A percentile compares a stretch with the other conserved stretches of the same genome.
phyloP scores from a whole-genome alignment of 2,888 invertebrate genomes.

The Drosophila anomelani region DNA sequence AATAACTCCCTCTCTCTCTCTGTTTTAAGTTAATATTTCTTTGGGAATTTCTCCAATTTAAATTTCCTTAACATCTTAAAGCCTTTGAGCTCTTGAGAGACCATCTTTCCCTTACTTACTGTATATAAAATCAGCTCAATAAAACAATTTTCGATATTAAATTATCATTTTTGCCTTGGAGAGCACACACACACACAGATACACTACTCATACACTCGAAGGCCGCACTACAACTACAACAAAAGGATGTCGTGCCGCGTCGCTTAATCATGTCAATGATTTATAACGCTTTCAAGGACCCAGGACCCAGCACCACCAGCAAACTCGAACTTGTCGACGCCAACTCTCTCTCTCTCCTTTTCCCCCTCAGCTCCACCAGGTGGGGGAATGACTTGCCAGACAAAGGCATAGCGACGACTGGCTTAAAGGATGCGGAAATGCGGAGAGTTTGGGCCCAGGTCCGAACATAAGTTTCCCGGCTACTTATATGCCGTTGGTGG shows the following conservation, averaged over 20 bases:
- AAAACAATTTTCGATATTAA: conserved; percentile 79
- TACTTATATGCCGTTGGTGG: conserved; percentile 64
- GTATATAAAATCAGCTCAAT: conserved; percentile 63
- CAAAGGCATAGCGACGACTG: conserved; percentile 52
- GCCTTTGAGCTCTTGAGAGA: not conserved
- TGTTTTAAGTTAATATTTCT: not conserved
- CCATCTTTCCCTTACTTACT: conserved; percentile 19
- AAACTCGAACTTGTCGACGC: conserved; percentile 78
- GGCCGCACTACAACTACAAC: conserved; percentile 52
- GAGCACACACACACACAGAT: conserved; percentile 9
- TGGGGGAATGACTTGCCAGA: conserved; percentile 71
- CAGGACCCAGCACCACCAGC: conserved; percentile 67
- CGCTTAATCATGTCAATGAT: conserved; percentile 82
- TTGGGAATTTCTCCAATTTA: not conserved
- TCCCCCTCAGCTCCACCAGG: conserved; percentile 29
- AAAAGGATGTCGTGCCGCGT: conserved; percentile 77
- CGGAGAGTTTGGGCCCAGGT: conserved; percentile 48
- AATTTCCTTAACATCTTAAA: not conserved
- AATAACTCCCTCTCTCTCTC: not conserved
- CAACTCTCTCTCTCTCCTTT: conserved; percentile 31
- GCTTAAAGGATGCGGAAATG: conserved; percentile 21
- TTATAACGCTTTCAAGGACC: conserved; percentile 81
- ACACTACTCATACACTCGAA: not conserved
- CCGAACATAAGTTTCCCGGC: conserved; percentile 73
- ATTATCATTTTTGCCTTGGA: conserved; percentile 65